Base-by-base conservation (phyloP, 2,113 vertebrate species). In the Heteronetta atricapilla region DNA sequence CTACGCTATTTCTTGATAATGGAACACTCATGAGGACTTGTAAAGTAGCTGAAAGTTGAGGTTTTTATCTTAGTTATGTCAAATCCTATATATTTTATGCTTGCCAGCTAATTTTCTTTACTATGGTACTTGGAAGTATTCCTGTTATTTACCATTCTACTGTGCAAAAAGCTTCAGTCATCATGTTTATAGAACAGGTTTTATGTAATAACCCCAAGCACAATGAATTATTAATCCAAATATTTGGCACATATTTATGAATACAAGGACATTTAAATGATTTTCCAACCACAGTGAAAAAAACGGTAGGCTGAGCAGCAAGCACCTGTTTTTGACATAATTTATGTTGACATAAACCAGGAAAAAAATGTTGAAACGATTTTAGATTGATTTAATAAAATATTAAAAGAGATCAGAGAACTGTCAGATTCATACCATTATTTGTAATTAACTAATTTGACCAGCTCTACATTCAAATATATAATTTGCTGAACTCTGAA, bases 391-490 rank as follows among this genome's bases (percentile, higher is more conserved):
- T 70, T 74, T 68, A 75, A 75, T 31, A 12, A 88, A 82, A 62
- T 74, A 74, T 38, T 88, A 36, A 31, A 80, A 77, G 40, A 40
- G 7, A 67, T 86, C 15, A 88, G 38, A 79, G 40, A 78, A 16
- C 46, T 90, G 44, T 85, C 74, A 88, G 48, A 62, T 79, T 87
- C 22, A 67, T 88, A 22, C 8, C 10, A 34, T 80, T 11, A 79
- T 66, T 94, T 79, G 29, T 23, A 94, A 72, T 87, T 75, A 86
- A 82, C 25, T 75, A 66, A 55, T 93, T 72, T 68, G 48, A 72
- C 56, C 16, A 87, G 18, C 21, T 90, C 59, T 91, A 23, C 14
- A 36, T 85, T 87, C 29, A 82, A 86, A 86, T 86, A 17, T n/a
- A 80, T 15, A 0, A 81, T 69, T 92, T 89, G 13, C 14, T 59